Base-by-base conservation (phyloP, 2,888 invertebrate genomes). In the Drosophila incognita region DNA sequence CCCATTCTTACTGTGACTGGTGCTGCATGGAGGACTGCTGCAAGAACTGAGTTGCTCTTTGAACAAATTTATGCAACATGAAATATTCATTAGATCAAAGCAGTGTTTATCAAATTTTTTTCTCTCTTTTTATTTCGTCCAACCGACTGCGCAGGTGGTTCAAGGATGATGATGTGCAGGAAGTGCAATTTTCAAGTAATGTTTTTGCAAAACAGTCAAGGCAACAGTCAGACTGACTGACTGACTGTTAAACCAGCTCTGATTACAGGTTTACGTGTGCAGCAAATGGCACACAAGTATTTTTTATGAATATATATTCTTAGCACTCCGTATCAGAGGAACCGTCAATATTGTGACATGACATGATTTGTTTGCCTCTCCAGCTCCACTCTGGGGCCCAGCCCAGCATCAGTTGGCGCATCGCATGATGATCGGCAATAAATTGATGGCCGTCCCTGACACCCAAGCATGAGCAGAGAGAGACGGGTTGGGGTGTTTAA, bases 351-450 rank as follows among this genome's bases (percentile, higher is more conserved):
- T 90, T 90, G 76, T 90, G 86, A 83, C 86, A 90, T 58, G 74
- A 73, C 69, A 82, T 85, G 79, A 87, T 87, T 89, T 89, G 83
- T 83, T 84, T 66, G 72, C 72, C 65, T 59, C 79, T 68, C 56
- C 29, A 31, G 58, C 52, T 56, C 56, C 38, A 58, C 33, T 57
- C 18, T 27, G 27, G 13, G 27, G 66, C 69, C 40, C 74, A 74
- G n/a, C 75, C 62, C 68, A 48, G 56, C 54, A 48, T 62, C 64
- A 38, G 48, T 54, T 63, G 80, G 53, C 62, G 53, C 79, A 82
- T 89, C 66, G 83, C 82, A 89, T 88, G 87, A 88, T 90, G 89
- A 87, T 90, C 86, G 82, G 84, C 90, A 77, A 88, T 88, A 87
- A 90, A 86, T 90, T 83, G 82, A 79, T 82, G 77, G 68, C 61